Evolutionary conservation across 2,113 vertebrate species (phyloP), one percentile per base, ranked within the genome.

Genomic region (Tichodroma muraria): DNA sequence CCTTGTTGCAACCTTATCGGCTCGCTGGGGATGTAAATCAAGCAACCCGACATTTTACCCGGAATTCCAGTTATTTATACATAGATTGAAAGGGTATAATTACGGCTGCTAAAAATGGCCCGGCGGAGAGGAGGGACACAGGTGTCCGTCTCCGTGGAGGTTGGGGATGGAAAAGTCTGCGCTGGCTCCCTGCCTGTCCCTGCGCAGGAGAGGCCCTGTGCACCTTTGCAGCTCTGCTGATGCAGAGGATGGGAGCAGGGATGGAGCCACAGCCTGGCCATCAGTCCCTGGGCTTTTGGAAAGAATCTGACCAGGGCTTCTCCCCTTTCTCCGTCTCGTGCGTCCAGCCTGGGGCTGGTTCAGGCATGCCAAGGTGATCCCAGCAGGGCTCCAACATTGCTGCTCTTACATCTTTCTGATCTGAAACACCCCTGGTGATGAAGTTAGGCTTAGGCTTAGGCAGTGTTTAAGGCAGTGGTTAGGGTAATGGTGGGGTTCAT

Each of bases 41-140:
- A 84, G 86, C 72, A 13, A 35, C 31, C 88, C 80, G 63, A 70
- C 76, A 6, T 63, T 93, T 71, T 90, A 66, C 94, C 94, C 95
- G 85, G 94, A 95, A 94, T 94, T 68, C 96, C 96, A 93, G 86
- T 88, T 96, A 90, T 94, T 94, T 96, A 86, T 92, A 68, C 83
- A n/a, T 21, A 71, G 88, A 80, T 80, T 80, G 92, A 72, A 76
- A 93, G 96, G 92, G 38, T 93, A 1, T 89, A 85, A 96, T 94
- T 95, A 85, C 4, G 4, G 88, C 90, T 93, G 95, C 95, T 95
- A 95, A 94, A 94, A 76, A 8, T 1, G 2, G 85, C 85, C 84
- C 35, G 5, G 92, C 53, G 53, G 60, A 84, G 91, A 69, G 83
- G 66, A 87, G 75, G 77, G 92, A 57, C 92, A 85, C 93, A 94